Conservation (phyloP, 2,888 invertebrate genomes). For the Sarcophaga subvicina region DNA sequence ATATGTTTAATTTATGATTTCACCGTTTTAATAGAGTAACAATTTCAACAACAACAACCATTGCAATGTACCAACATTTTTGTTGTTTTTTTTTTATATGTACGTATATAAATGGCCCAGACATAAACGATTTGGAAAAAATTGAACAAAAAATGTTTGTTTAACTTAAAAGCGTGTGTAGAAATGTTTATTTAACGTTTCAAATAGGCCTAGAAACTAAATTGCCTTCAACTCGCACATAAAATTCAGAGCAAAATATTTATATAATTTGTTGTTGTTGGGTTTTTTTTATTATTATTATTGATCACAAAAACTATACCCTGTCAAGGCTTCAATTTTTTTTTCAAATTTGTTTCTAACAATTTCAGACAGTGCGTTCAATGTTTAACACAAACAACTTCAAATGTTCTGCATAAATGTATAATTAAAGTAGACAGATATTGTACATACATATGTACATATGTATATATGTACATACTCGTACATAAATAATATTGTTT, state of each 20-base stretch:
- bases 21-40: conserved; percentile 60
- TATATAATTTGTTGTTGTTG: too few species aligned
- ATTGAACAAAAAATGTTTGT: not conserved
- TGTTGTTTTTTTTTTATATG: too few species aligned
- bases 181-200: conserved; percentile 19
- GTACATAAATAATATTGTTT: too few species aligned
- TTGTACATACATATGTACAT: too few species aligned
- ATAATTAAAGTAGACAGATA: conserved; percentile 2
- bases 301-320: conserved; percentile 10
- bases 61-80: not conserved
- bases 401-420: conserved; percentile 37
- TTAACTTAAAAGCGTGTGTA: conserved; percentile 6
- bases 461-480: too few species aligned
- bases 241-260: conserved; percentile 21
- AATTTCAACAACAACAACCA: conserved; percentile 37
- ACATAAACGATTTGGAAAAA: not conserved
- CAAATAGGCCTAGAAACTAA: conserved; percentile 59
- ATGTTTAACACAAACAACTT: conserved; percentile 22
- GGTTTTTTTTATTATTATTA: not conserved
- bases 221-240: conserved; percentile 44
- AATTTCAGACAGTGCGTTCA: not conserved
- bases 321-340: conserved; percentile 38
- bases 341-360: not conserved
- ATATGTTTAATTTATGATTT: conserved; percentile 68
- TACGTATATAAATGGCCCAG: not conserved